phyloP scores from a whole-genome alignment of 2,888 invertebrate species.

The Tipula confusa region DNA sequence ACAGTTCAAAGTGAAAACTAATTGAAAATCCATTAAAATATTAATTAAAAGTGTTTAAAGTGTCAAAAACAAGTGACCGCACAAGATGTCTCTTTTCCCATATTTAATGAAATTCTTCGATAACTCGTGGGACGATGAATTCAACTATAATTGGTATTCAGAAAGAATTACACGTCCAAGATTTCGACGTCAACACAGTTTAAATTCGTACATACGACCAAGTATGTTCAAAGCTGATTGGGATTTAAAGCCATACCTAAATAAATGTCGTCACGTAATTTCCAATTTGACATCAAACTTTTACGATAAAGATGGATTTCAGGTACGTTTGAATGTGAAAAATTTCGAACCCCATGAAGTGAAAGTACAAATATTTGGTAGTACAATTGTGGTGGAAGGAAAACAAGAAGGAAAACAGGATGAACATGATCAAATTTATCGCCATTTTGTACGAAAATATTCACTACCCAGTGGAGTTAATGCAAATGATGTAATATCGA shows the following conservation, averaged over 20 bases:
- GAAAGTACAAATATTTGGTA: conserved; percentile 61
- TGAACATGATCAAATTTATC: conserved; percentile 68
- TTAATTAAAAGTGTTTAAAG: not conserved
- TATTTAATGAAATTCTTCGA: conserved; percentile 3
- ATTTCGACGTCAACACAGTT: not conserved
- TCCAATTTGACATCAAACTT: not conserved
- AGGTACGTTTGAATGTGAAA: conserved; percentile 63
- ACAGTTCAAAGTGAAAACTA: not conserved
- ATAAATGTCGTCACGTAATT: not conserved
- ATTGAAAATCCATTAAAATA: not conserved
- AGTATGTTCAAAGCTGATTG: not conserved
- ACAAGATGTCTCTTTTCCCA: not conserved
- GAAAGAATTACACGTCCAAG: not conserved
- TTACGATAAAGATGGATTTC: conserved; percentile 59
- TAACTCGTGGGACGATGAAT: not conserved
- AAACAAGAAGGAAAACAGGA: conserved; percentile 68
- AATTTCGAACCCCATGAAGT: conserved; percentile 66
- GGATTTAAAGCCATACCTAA: not conserved
- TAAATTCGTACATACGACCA: not conserved
- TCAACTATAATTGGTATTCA: not conserved
- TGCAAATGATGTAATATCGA: conserved; percentile 65
- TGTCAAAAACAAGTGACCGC: not conserved
- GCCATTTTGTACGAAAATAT: conserved; percentile 72
- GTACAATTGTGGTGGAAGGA: conserved; percentile 61
- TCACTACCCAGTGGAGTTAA: conserved; percentile 65